Evolutionary conservation across 2,888 invertebrate species (phyloP), one percentile per base, ranked within the genome.

Genomic region (Rotaria socialis): DNA sequence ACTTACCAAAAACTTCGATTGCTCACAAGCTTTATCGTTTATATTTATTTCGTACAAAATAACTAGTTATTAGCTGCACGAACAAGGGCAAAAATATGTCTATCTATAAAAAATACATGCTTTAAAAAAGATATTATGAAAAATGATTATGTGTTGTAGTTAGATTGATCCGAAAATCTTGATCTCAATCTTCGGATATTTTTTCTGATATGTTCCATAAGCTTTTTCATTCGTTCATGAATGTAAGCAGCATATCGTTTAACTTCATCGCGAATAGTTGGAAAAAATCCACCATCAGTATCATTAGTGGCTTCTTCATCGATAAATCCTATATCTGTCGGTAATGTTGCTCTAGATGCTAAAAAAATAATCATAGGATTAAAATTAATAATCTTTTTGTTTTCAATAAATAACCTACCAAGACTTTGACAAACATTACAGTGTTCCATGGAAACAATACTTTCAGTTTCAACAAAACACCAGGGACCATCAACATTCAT

Each of bases 341-440:
- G 16, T 35, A 35, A 8, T 27, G 67, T 27, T 67, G 16, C 14
- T 35, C 16, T 10, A 19, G 16, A 4, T 67, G 35, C 35, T 67
- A 27, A 67, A 35, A 7, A 67, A 35, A 27, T 35, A 19, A 19
- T 6, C 16, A 19, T 19, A 55, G 22, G 22, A 55, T 2, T 4
- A 16, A 19, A 55, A 55, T 55, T 4, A 52, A 14, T 55, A 2
- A 6, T 1, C 7, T 55, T 7, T 22, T 55, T 7, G 7, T 55
- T 16, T 22, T 4, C 1, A 19, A 55, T 19, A 19, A 16, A 7
- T 27, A 14, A 67, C 19, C 14, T 67, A 67, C 67, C 1, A 27
- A 67, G 67, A 67, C 67, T 67, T 67, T 67, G 35, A 67, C 67
- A 67, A 19, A 67, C 67, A 11, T 35, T 35, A 35, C 67, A 67